Conservation (phyloP, 2,113 vertebrate species). For the Lonchura striata region DNA sequence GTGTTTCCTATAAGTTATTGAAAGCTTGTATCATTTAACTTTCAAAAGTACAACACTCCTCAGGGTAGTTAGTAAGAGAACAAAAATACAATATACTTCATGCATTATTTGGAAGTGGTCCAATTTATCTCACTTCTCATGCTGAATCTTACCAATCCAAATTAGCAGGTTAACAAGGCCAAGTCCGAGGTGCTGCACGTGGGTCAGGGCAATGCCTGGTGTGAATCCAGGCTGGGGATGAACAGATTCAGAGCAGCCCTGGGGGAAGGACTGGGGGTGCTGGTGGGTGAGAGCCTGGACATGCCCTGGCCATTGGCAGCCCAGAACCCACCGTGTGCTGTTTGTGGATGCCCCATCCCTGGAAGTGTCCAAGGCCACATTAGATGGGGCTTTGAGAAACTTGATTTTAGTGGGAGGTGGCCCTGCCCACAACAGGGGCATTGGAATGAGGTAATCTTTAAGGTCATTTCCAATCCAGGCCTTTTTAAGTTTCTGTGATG, state of each 20-base stretch:
- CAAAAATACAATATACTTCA: not conserved
- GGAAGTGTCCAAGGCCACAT: not conserved
- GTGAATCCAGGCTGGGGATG: not conserved
- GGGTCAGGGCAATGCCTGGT: fast-evolving
- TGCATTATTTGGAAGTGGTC: not conserved
- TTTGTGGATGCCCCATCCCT: not conserved
- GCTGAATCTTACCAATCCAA: not conserved
- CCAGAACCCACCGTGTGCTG: not conserved
- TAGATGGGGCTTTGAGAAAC: not conserved
- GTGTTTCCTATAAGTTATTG: not conserved
- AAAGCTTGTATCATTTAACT: not conserved
- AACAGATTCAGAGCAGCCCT: not conserved
- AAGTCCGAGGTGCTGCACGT: fast-evolving
- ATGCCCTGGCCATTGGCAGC: not conserved
- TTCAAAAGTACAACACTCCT: not conserved
- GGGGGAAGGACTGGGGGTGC: not conserved
- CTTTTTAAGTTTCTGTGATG: not conserved
- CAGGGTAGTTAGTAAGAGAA: not conserved
- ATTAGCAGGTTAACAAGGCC: not conserved
- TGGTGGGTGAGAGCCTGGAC: not conserved
- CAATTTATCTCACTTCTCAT: not conserved
- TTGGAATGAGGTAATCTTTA: not conserved
- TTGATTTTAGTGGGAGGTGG: not conserved
- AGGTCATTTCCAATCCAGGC: not conserved
- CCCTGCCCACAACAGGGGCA: fast-evolving